Percentiles rank a stretch among this genome's conserved stretches.
Conservation (phyloP, 1,140 invertebrate species). For the Harpegnathos saltator region DNA sequence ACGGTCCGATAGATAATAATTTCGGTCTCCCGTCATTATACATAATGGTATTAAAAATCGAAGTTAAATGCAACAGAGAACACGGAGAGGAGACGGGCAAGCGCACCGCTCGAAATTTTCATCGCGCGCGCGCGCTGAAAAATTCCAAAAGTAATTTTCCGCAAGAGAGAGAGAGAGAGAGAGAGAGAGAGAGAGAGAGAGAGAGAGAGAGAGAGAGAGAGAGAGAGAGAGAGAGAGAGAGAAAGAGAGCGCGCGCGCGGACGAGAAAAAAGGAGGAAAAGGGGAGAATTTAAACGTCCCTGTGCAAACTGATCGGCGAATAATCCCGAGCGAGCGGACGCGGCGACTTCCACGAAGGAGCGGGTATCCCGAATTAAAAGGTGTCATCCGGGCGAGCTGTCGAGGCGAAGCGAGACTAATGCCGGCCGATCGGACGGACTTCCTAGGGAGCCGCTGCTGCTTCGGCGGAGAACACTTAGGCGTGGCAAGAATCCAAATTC, state of each 20-base stretch:
- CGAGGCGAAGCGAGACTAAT: conserved; percentile 65
- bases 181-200: too few species aligned
- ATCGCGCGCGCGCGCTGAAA: not conserved
- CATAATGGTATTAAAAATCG: not conserved
- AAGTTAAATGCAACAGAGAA: not conserved
- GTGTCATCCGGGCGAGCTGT: conserved; percentile 1
- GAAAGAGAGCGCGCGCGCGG: too few species aligned
- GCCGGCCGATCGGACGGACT: conserved; percentile 70
- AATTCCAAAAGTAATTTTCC: too few species aligned
- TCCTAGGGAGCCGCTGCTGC: conserved; percentile 41
- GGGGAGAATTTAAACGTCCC: too few species aligned
- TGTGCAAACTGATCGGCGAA: too few species aligned
- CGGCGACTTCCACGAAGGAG: not conserved
- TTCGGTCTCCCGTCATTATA: conserved; percentile 27
- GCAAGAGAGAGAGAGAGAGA: too few species aligned
- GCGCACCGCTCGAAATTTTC: too few species aligned
- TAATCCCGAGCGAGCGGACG: not conserved
- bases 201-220: too few species aligned
- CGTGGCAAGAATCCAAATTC: conserved; percentile 70
- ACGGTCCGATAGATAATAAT: conserved; percentile 14
- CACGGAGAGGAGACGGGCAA: not conserved
- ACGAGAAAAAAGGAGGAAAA: too few species aligned
- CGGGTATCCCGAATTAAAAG: not conserved
- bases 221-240: too few species aligned
- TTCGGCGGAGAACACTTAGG: conserved; percentile 62